phyloP scores from a whole-genome alignment of 2,113 vertebrate genomes.

The Heptranchias perlo region DNA sequence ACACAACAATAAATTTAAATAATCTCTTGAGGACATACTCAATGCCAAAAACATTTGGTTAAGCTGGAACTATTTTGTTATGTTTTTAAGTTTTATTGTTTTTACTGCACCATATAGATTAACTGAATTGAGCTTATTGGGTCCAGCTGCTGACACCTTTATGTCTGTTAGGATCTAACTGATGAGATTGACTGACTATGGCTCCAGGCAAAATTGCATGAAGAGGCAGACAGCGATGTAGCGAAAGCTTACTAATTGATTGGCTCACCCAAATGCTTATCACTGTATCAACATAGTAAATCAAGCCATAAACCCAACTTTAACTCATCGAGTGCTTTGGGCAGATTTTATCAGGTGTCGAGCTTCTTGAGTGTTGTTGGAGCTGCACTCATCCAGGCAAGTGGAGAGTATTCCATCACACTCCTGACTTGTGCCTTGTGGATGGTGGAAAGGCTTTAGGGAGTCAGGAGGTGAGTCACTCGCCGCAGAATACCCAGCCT shows the following conservation, averaged over 20 bases:
- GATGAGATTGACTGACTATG: neutral
- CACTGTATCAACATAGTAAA: neutral
- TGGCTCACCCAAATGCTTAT: neutral
- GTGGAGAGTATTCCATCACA: too few relatives aligned
- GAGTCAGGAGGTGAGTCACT: too few relatives aligned
- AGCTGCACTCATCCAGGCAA: too few relatives aligned
- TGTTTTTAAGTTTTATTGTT: neutral
- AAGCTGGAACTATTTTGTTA: neutral
- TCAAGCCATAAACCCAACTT: neutral
- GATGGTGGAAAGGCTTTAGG: too few relatives aligned
- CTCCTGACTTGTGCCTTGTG: too few relatives aligned
- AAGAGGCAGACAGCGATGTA: neutral
- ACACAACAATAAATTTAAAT: neutral
- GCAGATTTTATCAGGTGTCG: neutral
- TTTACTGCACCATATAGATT: neutral
- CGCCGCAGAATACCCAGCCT: too few relatives aligned
- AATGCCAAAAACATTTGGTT: neutral
- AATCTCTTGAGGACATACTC: neutral
- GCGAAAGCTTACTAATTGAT: neutral
- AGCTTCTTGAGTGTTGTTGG: too few relatives aligned
- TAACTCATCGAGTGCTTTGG: neutral
- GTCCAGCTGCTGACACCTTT: neutral
- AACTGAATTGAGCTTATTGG: neutral
- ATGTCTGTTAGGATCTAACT: conserved; percentile 2
- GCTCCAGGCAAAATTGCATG: neutral